These are phyloP conservation scores for Reticulitermes speratus DNA, from an alignment of 1,140 invertebrate genomes.

Conservation along the genomic window DNA sequence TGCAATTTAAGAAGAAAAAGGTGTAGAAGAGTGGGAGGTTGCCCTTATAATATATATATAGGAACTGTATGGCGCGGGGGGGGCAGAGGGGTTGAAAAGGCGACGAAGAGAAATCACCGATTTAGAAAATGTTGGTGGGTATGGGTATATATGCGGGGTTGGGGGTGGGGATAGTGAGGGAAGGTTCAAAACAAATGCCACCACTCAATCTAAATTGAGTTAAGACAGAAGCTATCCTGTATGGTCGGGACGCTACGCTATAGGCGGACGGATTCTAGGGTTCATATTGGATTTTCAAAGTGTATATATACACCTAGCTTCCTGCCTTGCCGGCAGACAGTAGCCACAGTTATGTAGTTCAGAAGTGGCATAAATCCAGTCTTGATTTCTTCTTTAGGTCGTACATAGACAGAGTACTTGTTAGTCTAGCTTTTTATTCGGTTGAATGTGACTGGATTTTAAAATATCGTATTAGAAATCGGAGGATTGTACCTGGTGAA, in stretches of 20 bases:
- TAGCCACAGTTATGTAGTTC: neutral
- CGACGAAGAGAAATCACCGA: conserved; percentile 38
- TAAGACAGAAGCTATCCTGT: conserved; percentile 33
- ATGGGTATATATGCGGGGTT: neutral
- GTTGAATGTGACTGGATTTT: no score
- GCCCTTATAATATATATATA: neutral
- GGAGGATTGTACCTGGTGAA: no score
- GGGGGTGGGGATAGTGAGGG: conserved; percentile 17
- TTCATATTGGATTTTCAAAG: conserved; percentile 19
- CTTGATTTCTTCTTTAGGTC: neutral
- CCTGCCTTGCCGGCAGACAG: neutral
- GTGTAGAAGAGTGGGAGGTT: neutral
- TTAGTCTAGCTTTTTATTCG: no score
- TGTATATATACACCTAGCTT: conserved; percentile 16
- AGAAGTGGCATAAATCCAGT: neutral
- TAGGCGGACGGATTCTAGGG: conserved; percentile 16
- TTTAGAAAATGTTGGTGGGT: conserved; percentile 36
- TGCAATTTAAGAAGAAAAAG: conserved; percentile 36
- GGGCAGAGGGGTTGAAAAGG: conserved; percentile 19
- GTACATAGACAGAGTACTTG: no score
- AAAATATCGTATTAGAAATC: no score
- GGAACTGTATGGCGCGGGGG: neutral
- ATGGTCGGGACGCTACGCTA: neutral
- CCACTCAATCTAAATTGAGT: conserved; percentile 40
- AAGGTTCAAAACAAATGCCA: conserved; percentile 36